Percentiles rank a stretch among this genome's conserved stretches.
Conservation (phyloP, 2,797 vertebrate species). For the Eutrigla gurnardus region DNA sequence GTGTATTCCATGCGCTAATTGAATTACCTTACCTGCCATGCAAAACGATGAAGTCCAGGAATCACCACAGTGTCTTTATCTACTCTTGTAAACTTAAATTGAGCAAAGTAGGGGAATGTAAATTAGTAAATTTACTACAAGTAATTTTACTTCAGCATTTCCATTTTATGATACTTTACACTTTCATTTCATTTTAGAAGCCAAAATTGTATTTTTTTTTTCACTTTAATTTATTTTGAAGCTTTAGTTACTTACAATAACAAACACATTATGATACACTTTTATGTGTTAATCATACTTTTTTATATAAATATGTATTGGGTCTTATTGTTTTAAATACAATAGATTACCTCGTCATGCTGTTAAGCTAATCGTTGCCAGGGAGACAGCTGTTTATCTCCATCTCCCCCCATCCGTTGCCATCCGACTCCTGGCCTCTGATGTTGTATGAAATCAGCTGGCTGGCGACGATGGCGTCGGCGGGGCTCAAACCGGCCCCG, state of each 20-base stretch:
- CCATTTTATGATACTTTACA: not conserved
- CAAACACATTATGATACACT: not conserved
- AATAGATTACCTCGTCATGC: not conserved
- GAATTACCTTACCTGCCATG: conserved; percentile 9
- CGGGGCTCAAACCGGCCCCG: conserved; percentile 44
- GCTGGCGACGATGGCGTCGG: conserved; percentile 57
- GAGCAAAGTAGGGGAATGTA: not conserved
- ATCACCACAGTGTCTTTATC: not conserved
- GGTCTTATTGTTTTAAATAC: no score
- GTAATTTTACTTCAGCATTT: not conserved
- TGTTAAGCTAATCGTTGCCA: conserved; percentile 1
- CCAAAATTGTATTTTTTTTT: not conserved
- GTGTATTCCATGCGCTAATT: conserved; percentile 9
- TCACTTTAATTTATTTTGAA: not conserved
- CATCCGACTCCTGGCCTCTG: conserved; percentile 49
- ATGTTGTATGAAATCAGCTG: conserved; percentile 60
- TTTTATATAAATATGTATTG: no score
- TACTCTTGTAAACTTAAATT: not conserved
- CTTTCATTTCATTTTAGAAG: not conserved
- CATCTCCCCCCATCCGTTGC: conserved; percentile 48
- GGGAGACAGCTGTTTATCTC: conserved; percentile 10
- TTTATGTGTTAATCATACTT: not conserved
- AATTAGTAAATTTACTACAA: no score
- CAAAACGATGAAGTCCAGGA: conserved; percentile 8
- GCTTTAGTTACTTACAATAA: not conserved